Percentiles rank a stretch among this genome's conserved stretches.
Conservation (phyloP, 2,113 vertebrate species). For the Podiceps cristatus region DNA sequence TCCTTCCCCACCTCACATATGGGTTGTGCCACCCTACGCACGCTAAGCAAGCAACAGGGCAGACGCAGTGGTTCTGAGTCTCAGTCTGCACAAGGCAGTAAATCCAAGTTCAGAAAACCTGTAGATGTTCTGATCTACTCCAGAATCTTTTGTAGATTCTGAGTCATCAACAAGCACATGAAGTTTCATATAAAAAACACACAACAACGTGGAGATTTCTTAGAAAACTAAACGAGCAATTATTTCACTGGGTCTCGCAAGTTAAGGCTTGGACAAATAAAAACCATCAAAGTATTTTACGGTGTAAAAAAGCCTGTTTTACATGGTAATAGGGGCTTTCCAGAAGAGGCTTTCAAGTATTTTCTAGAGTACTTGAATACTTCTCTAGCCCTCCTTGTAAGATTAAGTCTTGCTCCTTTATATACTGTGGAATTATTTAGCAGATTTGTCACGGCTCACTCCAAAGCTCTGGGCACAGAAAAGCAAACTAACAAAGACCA, state of each 20-base stretch:
- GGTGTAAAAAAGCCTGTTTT: slow-evolving; percentile 15
- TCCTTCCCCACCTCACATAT: not conserved
- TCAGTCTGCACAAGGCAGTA: not conserved
- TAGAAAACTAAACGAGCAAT: not conserved
- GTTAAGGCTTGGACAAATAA: not conserved
- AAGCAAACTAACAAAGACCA: not conserved
- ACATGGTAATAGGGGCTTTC: slow-evolving; percentile 11
- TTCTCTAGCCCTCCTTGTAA: slow-evolving; percentile 18
- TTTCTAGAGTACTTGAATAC: slow-evolving; percentile 25
- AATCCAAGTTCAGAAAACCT: not conserved
- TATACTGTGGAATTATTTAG: not conserved
- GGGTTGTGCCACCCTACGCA: not conserved
- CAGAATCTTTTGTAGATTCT: not conserved
- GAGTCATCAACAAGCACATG: not conserved
- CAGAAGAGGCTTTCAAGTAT: slow-evolving; percentile 50
- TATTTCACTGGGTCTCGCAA: not conserved
- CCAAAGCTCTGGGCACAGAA: not conserved
- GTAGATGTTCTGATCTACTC: not conserved
- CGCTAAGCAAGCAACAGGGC: not conserved
- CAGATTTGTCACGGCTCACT: slow-evolving; percentile 14
- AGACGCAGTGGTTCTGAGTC: not conserved
- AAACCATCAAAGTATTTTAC: not conserved
- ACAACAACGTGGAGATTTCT: not conserved
- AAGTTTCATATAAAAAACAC: not conserved
- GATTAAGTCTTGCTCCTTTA: slow-evolving; percentile 40